phyloP scores from a whole-genome alignment of 53 echinoderm and acorn worm genomes.

The Paelopatides confundens region DNA sequence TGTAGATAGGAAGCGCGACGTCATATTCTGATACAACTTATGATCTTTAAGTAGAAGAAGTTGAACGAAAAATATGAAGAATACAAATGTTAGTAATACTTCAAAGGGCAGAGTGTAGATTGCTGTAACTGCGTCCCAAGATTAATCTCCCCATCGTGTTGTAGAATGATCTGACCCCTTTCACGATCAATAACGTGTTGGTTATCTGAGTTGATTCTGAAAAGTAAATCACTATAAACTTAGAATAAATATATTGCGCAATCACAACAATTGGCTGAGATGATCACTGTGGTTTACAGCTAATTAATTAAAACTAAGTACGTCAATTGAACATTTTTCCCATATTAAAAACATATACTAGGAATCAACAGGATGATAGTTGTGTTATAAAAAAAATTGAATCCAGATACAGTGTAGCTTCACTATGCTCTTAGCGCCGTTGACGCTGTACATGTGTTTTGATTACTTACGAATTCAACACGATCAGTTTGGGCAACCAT shows the following conservation, averaged over 20 bases:
- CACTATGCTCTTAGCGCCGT: too few relatives aligned
- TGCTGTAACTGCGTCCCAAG: not conserved
- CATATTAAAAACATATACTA: not conserved
- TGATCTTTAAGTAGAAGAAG: too few relatives aligned
- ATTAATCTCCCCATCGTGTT: slow-evolving; percentile 3
- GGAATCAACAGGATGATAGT: not conserved
- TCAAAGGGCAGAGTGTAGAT: slow-evolving; percentile 4
- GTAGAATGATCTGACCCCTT: not conserved
- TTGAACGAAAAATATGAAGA: too few relatives aligned
- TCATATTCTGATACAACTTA: not conserved
- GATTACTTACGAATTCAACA: slow-evolving; percentile 9
- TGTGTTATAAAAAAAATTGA: not conserved
- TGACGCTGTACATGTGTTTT: too few relatives aligned
- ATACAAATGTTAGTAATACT: not conserved
- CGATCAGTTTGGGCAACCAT: slow-evolving; percentile 2
- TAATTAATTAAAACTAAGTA: not conserved
- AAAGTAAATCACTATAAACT: not conserved
- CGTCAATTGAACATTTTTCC: not conserved
- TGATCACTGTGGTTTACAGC: too few relatives aligned
- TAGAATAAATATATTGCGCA: not conserved
- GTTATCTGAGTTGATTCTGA: not conserved
- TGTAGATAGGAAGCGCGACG: not conserved
- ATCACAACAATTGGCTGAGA: too few relatives aligned
- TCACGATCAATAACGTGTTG: not conserved
- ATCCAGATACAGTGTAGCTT: too few relatives aligned